These are phyloP conservation scores for Centropus unirufus DNA, from an alignment of 2,113 vertebrate species.

Conservation along the genomic window DNA sequence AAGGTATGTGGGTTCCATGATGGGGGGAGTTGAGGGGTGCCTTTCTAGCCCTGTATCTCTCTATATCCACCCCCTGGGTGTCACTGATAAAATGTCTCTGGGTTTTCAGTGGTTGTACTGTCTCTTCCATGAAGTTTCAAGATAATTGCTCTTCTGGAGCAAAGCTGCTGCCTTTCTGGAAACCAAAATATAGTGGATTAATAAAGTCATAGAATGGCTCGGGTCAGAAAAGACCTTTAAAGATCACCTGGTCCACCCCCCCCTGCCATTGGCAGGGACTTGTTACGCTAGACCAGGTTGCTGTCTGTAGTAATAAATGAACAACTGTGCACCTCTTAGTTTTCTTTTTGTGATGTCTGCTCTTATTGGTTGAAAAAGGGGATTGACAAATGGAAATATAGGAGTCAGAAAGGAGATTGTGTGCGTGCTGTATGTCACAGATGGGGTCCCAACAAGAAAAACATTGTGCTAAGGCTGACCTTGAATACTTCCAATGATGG, in stretches of 20 bases:
- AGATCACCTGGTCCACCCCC: neutral
- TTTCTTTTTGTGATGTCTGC: neutral
- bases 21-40: accelerated
- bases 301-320: neutral
- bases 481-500: neutral
- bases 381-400: neutral
- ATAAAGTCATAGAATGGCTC: neutral
- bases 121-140: neutral
- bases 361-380: neutral
- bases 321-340: neutral
- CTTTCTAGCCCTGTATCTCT: neutral
- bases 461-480: neutral
- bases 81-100: neutral
- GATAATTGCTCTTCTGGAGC: neutral
- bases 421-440: slow-evolving; percentile 14
- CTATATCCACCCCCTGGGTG: neutral
- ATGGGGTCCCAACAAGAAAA: neutral
- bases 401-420: neutral
- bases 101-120: neutral
- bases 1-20: neutral
- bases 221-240: neutral
- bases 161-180: neutral
- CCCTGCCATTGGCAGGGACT: neutral
- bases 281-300: neutral
- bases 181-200: neutral